Conservation (phyloP, 2,888 invertebrate genomes). For the Zonitis immaculata region DNA sequence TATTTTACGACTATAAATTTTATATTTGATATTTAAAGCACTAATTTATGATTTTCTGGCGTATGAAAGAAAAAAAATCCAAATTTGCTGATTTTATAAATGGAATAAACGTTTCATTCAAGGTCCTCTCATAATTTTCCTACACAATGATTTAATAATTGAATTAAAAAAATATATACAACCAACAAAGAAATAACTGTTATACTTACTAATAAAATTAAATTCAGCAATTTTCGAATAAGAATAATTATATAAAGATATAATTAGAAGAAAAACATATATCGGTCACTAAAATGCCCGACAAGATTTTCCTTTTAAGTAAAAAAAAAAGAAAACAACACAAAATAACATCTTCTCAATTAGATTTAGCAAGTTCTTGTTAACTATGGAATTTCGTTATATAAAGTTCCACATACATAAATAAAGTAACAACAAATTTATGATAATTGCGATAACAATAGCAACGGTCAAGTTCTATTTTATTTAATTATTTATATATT, state of each 20-base stretch:
- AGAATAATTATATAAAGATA: neutral
- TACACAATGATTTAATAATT: neutral
- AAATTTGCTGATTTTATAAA: slow-evolving; percentile 24
- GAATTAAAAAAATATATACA: neutral
- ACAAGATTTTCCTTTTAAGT: slow-evolving; percentile 1
- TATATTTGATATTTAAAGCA: neutral
- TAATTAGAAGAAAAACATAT: neutral
- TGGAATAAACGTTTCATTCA: slow-evolving; percentile 27
- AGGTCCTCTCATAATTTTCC: slow-evolving; percentile 24
- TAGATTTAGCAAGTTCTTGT: neutral
- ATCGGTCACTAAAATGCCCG: neutral
- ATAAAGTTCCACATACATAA: neutral
- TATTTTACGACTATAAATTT: neutral
- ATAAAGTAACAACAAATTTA: neutral
- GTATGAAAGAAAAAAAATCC: slow-evolving; percentile 5
- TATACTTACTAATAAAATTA: neutral
- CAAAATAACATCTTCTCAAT: neutral
- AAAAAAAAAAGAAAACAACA: neutral
- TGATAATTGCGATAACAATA: neutral
- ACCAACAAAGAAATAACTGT: slow-evolving; percentile 17
- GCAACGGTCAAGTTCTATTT: neutral
- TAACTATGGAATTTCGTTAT: neutral
- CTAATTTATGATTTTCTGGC: neutral
- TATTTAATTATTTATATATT: too few species aligned
- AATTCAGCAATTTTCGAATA: neutral